phyloP scores from a whole-genome alignment of 2,888 invertebrate genomes.

The Cantharis lateralis region DNA sequence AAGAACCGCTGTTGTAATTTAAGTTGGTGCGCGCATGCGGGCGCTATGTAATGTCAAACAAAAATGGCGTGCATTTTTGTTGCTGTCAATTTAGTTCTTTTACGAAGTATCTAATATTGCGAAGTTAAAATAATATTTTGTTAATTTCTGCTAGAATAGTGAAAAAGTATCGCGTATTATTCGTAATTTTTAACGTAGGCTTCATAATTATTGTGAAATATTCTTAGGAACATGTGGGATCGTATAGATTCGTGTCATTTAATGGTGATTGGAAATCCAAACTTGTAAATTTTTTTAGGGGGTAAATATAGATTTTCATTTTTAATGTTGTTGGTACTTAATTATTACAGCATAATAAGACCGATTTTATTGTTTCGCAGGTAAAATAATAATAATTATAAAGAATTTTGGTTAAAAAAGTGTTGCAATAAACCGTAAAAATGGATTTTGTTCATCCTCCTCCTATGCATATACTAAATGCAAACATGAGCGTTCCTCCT shows the following conservation, averaged over 20 bases:
- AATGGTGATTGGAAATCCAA: not conserved
- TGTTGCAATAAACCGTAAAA: not conserved
- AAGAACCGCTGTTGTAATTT: not conserved
- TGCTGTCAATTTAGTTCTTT: not conserved
- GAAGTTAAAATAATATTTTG: not conserved
- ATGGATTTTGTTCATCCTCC: conserved; percentile 55
- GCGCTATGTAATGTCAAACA: not conserved
- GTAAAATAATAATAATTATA: not conserved
- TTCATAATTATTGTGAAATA: not conserved
- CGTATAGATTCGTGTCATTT: not conserved
- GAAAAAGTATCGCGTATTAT: not conserved
- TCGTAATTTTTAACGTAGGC: not conserved
- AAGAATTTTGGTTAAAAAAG: not conserved
- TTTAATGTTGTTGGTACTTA: not conserved
- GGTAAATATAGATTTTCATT: not conserved
- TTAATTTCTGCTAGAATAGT: not conserved
- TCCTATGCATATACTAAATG: conserved; percentile 54
- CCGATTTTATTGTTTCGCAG: not conserved
- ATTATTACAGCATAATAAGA: not conserved
- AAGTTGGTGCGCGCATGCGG: not conserved
- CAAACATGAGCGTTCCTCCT: conserved; percentile 43
- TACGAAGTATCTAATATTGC: not conserved
- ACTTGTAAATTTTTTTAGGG: not conserved
- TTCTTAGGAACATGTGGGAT: not conserved
- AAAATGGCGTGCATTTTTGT: not conserved